A percentile compares a stretch with the other conserved stretches of the same genome.
Conservation (phyloP, 2,113 vertebrate genomes). For the Forbesichthys agassizii region DNA sequence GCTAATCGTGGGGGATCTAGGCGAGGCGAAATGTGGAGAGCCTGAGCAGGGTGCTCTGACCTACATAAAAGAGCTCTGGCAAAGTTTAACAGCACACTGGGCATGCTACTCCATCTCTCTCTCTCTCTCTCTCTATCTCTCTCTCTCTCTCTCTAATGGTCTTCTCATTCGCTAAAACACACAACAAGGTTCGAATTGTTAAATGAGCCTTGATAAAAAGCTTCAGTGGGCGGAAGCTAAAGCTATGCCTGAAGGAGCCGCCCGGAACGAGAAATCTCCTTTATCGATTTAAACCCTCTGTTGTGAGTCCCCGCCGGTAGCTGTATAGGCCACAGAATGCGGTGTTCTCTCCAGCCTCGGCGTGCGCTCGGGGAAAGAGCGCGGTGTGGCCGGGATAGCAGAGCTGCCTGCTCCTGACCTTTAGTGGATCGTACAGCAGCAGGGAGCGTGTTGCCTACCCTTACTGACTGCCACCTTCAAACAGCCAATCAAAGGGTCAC, state of each 20-base stretch:
- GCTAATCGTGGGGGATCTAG: constrained; percentile 40
- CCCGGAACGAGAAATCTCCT: no score
- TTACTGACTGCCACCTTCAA: constrained; percentile 56
- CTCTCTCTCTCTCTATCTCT: constrained; percentile 24
- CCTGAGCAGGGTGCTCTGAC: constrained; percentile 43
- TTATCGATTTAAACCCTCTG: neutral
- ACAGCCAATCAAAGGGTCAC: constrained; percentile 66
- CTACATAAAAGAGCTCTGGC: constrained; percentile 56
- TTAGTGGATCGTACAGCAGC: constrained; percentile 41
- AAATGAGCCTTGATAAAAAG: constrained; percentile 28
- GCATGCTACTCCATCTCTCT: constrained; percentile 13
- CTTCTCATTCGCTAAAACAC: neutral
- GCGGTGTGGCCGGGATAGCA: constrained; percentile 14
- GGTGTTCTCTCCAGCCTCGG: constrained; percentile 2
- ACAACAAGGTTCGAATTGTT: constrained; percentile 33
- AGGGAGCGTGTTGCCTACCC: constrained; percentile 51
- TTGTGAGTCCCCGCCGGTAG: neutral
- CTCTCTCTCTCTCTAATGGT: constrained; percentile 30
- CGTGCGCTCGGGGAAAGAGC: constrained; percentile 22
- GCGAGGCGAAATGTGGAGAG: constrained; percentile 18
- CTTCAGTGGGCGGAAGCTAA: constrained; percentile 21
- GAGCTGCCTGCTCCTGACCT: constrained; percentile 68
- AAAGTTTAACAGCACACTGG: constrained; percentile 31
- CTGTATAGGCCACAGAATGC: neutral
- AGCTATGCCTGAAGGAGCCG: neutral